Evolutionary conservation across 1,140 invertebrate species (phyloP), one percentile per base, ranked within the genome.

Genomic region (Phymorhynchus buccinoides): DNA sequence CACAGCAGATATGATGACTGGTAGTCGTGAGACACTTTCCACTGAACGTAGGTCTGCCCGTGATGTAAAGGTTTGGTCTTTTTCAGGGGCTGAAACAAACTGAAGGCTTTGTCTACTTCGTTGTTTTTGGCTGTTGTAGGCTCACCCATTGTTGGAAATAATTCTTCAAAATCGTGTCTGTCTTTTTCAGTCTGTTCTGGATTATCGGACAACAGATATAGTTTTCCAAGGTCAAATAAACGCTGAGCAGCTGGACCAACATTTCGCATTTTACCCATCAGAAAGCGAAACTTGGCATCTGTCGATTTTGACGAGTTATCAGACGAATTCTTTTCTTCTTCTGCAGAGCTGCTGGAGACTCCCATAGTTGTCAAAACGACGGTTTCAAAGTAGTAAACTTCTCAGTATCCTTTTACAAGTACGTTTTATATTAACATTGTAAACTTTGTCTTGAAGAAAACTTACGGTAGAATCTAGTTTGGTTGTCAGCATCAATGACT

Each of bases 1-100:
- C 89, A 88, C n/a, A 85, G 30, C 27, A 84, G 32, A 35, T 87
- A 84, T 2, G 90, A 18, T 37, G 87, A 85, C 35, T 86, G 83
- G 16, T 90, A 42, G 42, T 90, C 89, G 22, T 87, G 78, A 27
- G 73, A 71, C 27, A 87, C 85, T 79, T 86, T 89, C 90, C 90
- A 92, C 56, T 89, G 86, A 3, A 85, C 83, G 86, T 87, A 92
- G 7, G 89, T 91, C 77, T 92, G 90, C 27, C 78, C 78, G 30
- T 75, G 83, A 30, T 86, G 83, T 16, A 90, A 52, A 37, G 88
- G 86, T 62, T 85, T 86, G 32, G 86, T 84, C 27, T 80, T 66
- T 56, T 62, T 86, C 32, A 89, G 35, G 27, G 89, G 83, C 7
- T 56, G 48, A 37, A 84, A 84, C 22, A 84, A 42, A 3, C 78